phyloP scores from a whole-genome alignment of 2,797 vertebrate genomes.

The Carapus acus region DNA sequence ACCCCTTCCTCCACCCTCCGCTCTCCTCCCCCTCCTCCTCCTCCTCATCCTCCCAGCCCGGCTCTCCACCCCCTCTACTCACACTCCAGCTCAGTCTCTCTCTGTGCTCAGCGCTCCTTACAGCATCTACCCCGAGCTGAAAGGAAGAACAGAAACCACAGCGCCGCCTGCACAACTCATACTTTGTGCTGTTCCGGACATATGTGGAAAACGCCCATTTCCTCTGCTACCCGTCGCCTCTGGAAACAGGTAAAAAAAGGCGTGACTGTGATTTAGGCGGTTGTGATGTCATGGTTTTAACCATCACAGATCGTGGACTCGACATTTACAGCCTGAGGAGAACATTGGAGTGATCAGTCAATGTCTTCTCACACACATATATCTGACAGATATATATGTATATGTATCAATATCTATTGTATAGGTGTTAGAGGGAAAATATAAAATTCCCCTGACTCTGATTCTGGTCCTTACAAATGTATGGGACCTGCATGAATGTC shows the following conservation, averaged over 20 bases:
- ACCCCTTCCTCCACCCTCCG: conserved; percentile 33
- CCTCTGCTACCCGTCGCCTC: conserved; percentile 48
- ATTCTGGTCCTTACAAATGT: too few relatives aligned
- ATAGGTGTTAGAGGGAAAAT: too few relatives aligned
- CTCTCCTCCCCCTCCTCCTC: conserved; percentile 53
- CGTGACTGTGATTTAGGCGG: too few relatives aligned
- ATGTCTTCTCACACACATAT: too few relatives aligned
- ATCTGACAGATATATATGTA: too few relatives aligned
- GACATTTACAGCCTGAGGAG: too few relatives aligned
- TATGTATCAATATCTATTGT: too few relatives aligned
- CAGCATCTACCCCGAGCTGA: conserved; percentile 55
- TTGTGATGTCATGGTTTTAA: not conserved
- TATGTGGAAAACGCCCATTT: conserved; percentile 58
- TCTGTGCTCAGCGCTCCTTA: conserved; percentile 52
- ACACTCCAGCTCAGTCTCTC: conserved; percentile 50
- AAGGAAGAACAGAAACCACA: conserved; percentile 64
- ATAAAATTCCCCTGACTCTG: too few relatives aligned
- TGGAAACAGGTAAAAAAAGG: conserved; percentile 59
- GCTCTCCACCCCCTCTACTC: conserved; percentile 45
- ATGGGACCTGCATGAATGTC: too few relatives aligned
- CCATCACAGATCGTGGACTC: not conserved
- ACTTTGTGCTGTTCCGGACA: conserved; percentile 58
- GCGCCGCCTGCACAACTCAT: conserved; percentile 33
- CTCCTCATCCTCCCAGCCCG: conserved; percentile 49
- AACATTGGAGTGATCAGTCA: too few relatives aligned